Evolutionary conservation across 35 echinoderm and acorn worm genomes (phyloP).

Genomic region (Holothuria glaberrima): DNA sequence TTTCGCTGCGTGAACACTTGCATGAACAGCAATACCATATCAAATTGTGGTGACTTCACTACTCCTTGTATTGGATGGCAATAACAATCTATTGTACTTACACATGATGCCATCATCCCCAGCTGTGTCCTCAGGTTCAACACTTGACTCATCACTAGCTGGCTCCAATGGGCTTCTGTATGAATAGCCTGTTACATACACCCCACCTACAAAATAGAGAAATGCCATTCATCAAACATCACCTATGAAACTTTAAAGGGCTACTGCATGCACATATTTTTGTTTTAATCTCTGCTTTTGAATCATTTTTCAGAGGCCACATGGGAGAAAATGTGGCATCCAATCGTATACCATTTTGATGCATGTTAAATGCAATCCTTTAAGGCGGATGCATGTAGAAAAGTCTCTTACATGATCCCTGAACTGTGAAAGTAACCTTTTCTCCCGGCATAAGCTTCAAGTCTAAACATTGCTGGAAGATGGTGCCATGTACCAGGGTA

Average conservation of each 20-base stretch:
- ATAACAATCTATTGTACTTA: background rate
- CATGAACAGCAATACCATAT: no score
- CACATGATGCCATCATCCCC: background rate
- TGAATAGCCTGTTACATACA: conserved; percentile 14
- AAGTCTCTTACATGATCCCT: conserved; percentile 6
- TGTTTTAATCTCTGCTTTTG: no score
- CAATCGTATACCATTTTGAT: no score
- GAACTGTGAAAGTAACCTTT: conserved; percentile 15
- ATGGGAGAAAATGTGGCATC: no score
- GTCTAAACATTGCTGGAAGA: conserved; percentile 20
- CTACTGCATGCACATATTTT: no score
- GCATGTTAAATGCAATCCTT: no score
- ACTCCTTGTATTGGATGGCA: no score
- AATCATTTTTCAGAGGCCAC: no score
- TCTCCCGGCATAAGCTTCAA: background rate
- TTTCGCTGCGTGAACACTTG: no score
- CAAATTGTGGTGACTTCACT: no score
- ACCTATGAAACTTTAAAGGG: no score
- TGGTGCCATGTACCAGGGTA: conserved; percentile 4
- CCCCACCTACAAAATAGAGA: background rate
- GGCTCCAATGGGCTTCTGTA: conserved; percentile 1
- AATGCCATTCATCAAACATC: background rate
- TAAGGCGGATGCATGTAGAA: no score
- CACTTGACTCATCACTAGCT: background rate
- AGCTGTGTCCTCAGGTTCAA: background rate